Evolutionary conservation across 2,888 invertebrate genomes (phyloP).

Genomic region (Drosophila stalkeri): DNA sequence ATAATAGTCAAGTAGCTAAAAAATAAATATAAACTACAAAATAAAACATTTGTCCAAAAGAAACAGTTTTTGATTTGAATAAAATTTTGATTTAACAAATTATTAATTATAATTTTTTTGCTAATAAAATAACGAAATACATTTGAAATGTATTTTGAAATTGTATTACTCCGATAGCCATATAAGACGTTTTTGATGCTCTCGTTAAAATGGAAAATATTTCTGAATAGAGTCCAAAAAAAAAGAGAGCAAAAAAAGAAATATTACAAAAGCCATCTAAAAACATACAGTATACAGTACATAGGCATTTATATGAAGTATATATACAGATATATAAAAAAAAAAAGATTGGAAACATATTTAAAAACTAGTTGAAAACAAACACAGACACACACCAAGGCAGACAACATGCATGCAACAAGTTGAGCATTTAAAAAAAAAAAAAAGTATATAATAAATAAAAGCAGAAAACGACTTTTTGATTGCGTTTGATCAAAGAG

Average conservation of each 20-base stretch:
- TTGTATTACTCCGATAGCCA: conserved; percentile 33
- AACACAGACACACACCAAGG: conserved; percentile 16
- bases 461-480: conserved; percentile 57
- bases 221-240: conserved; percentile 50
- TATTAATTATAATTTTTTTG: conserved; percentile 9
- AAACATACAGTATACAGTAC: conserved; percentile 48
- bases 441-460: conserved; percentile 40
- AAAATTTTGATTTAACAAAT: not conserved
- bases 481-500: conserved; percentile 79
- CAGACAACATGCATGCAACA: conserved; percentile 63
- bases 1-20: conserved; percentile 52
- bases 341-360: conserved; percentile 26
- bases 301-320: conserved; percentile 66
- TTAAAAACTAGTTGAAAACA: conserved; percentile 43
- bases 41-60: conserved; percentile 10
- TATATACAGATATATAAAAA: conserved; percentile 16
- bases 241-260: conserved; percentile 15
- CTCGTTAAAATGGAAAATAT: conserved; percentile 29
- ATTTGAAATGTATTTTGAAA: conserved; percentile 70
- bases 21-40: conserved; percentile 11
- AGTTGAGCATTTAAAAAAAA: conserved; percentile 78
- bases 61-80: conserved; percentile 6
- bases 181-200: conserved; percentile 44
- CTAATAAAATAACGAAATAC: conserved; percentile 46
- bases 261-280: conserved; percentile 41